Evolutionary conservation across 2,888 invertebrate genomes (phyloP).

Genomic region (Diaperis boleti): DNA sequence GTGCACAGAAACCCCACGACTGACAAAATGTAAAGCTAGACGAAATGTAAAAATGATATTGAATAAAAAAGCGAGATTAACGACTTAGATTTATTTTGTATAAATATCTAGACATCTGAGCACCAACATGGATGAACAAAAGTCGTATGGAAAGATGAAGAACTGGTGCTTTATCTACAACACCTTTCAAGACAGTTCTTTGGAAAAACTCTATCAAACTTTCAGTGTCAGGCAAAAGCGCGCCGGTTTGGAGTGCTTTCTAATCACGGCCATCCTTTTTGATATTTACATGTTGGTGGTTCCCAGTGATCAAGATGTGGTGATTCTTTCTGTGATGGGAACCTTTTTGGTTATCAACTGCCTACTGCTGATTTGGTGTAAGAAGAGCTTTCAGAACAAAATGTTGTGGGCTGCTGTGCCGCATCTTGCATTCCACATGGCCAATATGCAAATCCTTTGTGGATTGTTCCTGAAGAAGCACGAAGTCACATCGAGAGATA

Average conservation of each 20-base stretch:
- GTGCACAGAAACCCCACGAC: not conserved
- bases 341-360: constrained; percentile 63
- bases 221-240: constrained; percentile 80
- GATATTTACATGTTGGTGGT: constrained; percentile 73
- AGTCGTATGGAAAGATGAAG: constrained; percentile 59
- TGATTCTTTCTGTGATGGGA: constrained; percentile 61
- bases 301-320: constrained; percentile 67
- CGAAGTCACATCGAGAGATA: constrained; percentile 74
- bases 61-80: not conserved
- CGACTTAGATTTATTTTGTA: constrained; percentile 10
- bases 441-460: constrained; percentile 73
- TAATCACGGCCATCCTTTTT: constrained; percentile 75
- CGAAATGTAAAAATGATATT: constrained; percentile 1
- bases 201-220: constrained; percentile 78
- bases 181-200: constrained; percentile 72
- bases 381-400: constrained; percentile 56
- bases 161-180: constrained; percentile 58
- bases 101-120: constrained; percentile 4
- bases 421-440: constrained; percentile 75
- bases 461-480: constrained; percentile 73
- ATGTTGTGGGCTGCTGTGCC: constrained; percentile 72
- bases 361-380: constrained; percentile 63
- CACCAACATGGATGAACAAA: constrained; percentile 57
- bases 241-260: constrained; percentile 77
- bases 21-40: constrained; percentile 5